phyloP scores from a whole-genome alignment of 1,140 invertebrate genomes.

The Oncopodura yosiiana region DNA sequence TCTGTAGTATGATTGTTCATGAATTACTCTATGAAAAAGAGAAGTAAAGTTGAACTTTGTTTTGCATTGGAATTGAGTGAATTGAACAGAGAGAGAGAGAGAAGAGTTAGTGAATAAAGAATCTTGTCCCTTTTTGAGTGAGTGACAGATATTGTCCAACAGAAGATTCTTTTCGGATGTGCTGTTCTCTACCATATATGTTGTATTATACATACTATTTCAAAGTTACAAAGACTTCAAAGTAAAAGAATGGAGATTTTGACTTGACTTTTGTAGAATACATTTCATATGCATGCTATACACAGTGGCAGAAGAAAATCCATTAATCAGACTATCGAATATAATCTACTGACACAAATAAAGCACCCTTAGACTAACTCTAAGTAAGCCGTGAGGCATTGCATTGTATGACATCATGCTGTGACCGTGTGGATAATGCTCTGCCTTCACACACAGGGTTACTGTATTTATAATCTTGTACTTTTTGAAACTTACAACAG shows the following conservation, averaged over 20 bases:
- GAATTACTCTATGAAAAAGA: background rate
- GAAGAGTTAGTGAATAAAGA: too few relatives aligned
- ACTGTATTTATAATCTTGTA: too few relatives aligned
- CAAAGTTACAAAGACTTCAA: background rate
- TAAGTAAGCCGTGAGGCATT: slow-evolving; percentile 25
- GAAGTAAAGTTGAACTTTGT: too few relatives aligned
- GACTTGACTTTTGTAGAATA: slow-evolving; percentile 7
- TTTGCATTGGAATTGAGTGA: too few relatives aligned
- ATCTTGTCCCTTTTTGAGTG: slow-evolving; percentile 11
- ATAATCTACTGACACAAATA: slow-evolving; percentile 36
- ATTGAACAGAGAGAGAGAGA: too few relatives aligned
- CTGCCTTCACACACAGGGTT: slow-evolving; percentile 6
- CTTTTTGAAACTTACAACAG: too few relatives aligned
- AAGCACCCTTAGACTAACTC: slow-evolving; percentile 34
- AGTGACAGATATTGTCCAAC: slow-evolving; percentile 34
- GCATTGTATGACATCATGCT: slow-evolving; percentile 30
- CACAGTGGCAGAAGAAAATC: slow-evolving; percentile 32
- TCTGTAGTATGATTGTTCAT: too few relatives aligned
- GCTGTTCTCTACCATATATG: background rate
- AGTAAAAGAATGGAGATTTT: slow-evolving; percentile 6
- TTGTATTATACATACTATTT: background rate
- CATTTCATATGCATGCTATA: too few relatives aligned
- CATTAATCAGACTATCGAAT: slow-evolving; percentile 36
- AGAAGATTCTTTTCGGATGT: background rate
- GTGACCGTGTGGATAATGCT: slow-evolving; percentile 34